Percentiles rank a stretch among this genome's conserved stretches.
Conservation (phyloP, 2,113 vertebrate genomes). For the Thunnus thynnus region DNA sequence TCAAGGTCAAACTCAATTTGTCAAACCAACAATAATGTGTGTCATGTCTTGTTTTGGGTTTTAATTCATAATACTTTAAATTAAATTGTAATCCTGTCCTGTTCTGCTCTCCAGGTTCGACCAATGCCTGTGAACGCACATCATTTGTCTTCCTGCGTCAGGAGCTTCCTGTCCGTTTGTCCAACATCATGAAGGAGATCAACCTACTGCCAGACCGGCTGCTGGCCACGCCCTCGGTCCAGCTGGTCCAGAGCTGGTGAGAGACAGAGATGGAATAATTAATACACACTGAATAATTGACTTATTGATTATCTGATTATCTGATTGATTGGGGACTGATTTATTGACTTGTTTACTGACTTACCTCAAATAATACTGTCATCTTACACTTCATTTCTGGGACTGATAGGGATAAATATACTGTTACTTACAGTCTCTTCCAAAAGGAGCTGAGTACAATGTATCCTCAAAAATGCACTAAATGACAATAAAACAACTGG, state of each 20-base stretch:
- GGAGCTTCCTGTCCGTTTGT: constrained; percentile 91
- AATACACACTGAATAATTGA: neutral
- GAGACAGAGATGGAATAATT: constrained; percentile 22
- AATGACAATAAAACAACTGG: neutral
- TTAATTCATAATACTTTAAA: no score
- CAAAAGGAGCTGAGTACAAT: neutral
- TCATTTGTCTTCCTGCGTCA: constrained; percentile 92
- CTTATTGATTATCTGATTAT: neutral
- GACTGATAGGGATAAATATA: no score
- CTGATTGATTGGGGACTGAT: neutral
- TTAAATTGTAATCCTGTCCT: neutral
- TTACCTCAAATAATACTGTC: neutral
- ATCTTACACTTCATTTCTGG: no score
- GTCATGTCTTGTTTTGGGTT: no score
- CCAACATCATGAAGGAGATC: constrained; percentile 96
- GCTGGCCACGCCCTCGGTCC: constrained; percentile 89
- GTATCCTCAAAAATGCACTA: neutral
- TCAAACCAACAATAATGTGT: no score
- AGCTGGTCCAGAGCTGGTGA: constrained; percentile 93
- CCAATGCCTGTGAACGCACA: constrained; percentile 93
- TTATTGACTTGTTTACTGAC: neutral
- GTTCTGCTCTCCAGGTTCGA: constrained; percentile 82
- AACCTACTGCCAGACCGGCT: constrained; percentile 89
- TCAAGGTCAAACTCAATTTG: no score
- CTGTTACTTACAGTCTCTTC: no score